Conservation (phyloP, 2,113 vertebrate species). For the Embiotoca jacksoni region DNA sequence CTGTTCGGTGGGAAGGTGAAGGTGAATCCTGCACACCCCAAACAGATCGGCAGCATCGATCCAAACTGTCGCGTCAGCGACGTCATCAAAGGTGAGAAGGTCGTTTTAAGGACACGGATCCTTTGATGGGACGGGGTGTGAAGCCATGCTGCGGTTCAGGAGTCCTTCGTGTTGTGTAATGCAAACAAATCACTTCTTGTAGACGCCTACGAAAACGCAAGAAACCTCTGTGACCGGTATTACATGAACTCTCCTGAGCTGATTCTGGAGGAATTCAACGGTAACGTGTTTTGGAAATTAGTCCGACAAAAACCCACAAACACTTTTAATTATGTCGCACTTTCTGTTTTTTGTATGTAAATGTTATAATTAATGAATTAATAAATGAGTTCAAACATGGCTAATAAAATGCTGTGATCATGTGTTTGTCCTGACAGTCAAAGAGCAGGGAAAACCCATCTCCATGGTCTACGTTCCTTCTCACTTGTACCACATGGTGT, state of each 20-base stretch:
- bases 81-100: conserved; percentile 91
- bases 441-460: conserved; percentile 89
- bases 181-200: conserved; percentile 36
- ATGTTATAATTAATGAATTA: background rate
- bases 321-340: background rate
- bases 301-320: background rate
- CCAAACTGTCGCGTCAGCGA: conserved; percentile 92
- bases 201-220: conserved; percentile 98
- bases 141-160: background rate
- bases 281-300: conserved; percentile 77
- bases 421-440: conserved; percentile 82
- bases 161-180: accelerated
- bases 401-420: background rate
- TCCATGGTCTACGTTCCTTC: conserved; percentile 97
- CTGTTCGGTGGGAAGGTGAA: conserved; percentile 93
- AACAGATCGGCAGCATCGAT: conserved; percentile 98
- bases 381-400: background rate
- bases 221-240: conserved; percentile 95
- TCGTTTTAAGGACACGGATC: background rate
- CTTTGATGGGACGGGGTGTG: no score
- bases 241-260: conserved; percentile 97
- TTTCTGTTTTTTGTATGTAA: background rate
- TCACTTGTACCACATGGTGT: conserved; percentile 99
- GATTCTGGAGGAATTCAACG: conserved; percentile 90
- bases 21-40: conserved; percentile 94